These are phyloP conservation scores for Morpho deidamia DNA, from an alignment of 2,888 invertebrate genomes.

Conservation along the genomic window DNA sequence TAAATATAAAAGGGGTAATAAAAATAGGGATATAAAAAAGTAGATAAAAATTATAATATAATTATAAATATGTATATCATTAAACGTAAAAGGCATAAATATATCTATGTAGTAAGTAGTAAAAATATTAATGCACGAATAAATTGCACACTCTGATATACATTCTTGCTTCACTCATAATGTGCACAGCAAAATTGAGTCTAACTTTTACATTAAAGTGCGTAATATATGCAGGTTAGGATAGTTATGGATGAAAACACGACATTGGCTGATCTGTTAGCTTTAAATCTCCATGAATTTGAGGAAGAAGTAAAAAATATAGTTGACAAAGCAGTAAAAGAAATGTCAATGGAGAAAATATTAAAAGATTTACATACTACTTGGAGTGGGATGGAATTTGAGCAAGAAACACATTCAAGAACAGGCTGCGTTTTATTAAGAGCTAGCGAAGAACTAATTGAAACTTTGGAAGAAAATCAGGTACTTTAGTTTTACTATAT, in stretches of 20 bases:
- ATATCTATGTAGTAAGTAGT: no score
- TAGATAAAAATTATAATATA: neutral
- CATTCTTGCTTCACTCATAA: neutral
- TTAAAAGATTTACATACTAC: slow-evolving; percentile 93
- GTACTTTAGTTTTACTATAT: slow-evolving; percentile 51
- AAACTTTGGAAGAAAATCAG: slow-evolving; percentile 98
- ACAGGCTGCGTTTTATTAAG: slow-evolving; percentile 92
- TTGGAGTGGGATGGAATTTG: slow-evolving; percentile 96
- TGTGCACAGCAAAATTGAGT: neutral
- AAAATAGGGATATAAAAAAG: neutral
- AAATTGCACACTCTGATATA: neutral
- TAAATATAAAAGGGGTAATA: no score
- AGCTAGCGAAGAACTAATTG: slow-evolving; percentile 96
- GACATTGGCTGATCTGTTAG: slow-evolving; percentile 93
- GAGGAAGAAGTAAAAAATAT: slow-evolving; percentile 98
- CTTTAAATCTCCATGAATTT: slow-evolving; percentile 95
- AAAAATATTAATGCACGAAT: no score
- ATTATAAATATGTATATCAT: neutral
- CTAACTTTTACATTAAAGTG: neutral
- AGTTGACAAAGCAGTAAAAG: slow-evolving; percentile 98
- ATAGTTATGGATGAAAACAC: slow-evolving; percentile 96
- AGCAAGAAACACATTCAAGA: slow-evolving; percentile 91
- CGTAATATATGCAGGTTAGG: slow-evolving; percentile 81
- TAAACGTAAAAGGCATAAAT: neutral
- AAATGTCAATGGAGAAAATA: slow-evolving; percentile 99